phyloP scores from a whole-genome alignment of 2,797 vertebrate species.

The Sebastes diaconus region DNA sequence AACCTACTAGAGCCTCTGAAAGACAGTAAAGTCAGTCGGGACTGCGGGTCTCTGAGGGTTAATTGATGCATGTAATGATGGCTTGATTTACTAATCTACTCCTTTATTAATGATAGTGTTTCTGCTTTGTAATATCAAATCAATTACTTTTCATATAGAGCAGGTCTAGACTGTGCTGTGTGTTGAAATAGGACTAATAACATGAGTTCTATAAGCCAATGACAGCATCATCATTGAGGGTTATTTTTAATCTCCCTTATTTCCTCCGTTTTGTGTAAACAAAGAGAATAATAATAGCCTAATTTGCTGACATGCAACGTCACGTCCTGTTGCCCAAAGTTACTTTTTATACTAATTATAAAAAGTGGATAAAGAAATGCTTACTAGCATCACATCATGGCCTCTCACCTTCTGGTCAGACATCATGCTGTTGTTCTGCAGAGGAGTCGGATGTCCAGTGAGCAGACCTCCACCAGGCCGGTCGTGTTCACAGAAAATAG shows the following conservation, averaged over 20 bases:
- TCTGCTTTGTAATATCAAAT: no score
- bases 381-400: neutral
- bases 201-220: neutral
- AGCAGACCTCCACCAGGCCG: conserved; percentile 79
- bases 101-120: no score
- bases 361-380: neutral
- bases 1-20: no score
- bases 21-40: no score
- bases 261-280: neutral
- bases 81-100: no score
- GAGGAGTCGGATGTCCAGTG: conserved; percentile 70
- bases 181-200: no score
- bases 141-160: no score
- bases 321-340: neutral
- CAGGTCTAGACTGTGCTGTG: no score
- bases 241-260: neutral
- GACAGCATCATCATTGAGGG: neutral
- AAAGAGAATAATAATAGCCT: neutral
- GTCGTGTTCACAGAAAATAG: conserved; percentile 87
- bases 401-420: conserved; percentile 79
- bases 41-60: rapidly evolving
- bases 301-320: neutral
- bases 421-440: conserved; percentile 78
- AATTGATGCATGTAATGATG: no score
- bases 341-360: neutral